phyloP scores from a whole-genome alignment of 2,888 invertebrate species.

The Microchrysa polita region DNA sequence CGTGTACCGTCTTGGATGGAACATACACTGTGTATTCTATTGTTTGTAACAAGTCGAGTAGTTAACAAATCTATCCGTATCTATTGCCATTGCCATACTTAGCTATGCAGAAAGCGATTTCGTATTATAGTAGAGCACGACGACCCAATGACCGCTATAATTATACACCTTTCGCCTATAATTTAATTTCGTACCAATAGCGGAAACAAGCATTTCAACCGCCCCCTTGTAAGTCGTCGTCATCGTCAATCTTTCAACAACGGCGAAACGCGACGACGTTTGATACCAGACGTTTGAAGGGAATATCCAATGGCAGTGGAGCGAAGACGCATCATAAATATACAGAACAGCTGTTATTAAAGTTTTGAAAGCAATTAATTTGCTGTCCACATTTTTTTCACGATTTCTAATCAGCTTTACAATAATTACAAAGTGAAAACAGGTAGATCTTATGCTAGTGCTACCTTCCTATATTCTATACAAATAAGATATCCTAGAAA shows the following conservation, averaged over 20 bases:
- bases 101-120: neutral
- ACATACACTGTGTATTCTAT: too few species aligned
- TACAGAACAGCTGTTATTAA: slow-evolving; percentile 21
- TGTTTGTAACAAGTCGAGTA: too few species aligned
- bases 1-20: too few species aligned
- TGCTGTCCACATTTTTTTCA: neutral
- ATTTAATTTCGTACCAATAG: slow-evolving; percentile 39
- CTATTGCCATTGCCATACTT: neutral
- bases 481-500: neutral
- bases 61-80: too few species aligned
- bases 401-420: slow-evolving; percentile 31
- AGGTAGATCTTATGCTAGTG: neutral
- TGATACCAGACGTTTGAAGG: neutral
- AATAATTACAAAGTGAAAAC: neutral
- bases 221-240: neutral
- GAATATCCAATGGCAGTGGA: neutral
- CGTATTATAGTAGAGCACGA: neutral
- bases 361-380: slow-evolving; percentile 26
- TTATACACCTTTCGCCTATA: slow-evolving; percentile 37
- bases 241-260: slow-evolving; percentile 20
- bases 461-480: neutral
- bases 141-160: slow-evolving; percentile 41
- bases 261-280: slow-evolving; percentile 20
- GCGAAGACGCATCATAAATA: slow-evolving; percentile 25
- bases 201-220: slow-evolving; percentile 30